Evolutionary conservation across 2,797 vertebrate genomes (phyloP).

Genomic region (Cossypha caffra): DNA sequence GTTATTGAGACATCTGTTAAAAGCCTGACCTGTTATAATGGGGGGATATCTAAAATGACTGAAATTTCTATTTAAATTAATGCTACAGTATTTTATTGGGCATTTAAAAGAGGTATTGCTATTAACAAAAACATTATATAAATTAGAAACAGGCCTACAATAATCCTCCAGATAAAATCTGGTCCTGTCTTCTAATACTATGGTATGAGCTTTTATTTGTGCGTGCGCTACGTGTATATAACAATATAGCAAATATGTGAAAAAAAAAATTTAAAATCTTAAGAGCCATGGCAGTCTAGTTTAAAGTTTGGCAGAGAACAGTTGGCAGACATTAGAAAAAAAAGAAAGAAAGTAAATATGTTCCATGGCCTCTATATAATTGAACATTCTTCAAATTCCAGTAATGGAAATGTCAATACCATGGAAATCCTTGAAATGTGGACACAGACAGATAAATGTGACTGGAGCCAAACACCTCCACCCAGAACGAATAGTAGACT

Average conservation of each 20-base stretch:
- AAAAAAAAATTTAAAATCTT: not conserved
- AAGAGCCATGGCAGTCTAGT: conserved; percentile 29
- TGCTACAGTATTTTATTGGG: conserved; percentile 36
- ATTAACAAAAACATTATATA: conserved; percentile 63
- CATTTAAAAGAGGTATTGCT: conserved; percentile 50
- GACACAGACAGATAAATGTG: conserved; percentile 58
- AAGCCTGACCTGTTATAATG: conserved; percentile 65
- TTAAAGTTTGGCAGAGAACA: conserved; percentile 66
- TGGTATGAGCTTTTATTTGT: not conserved
- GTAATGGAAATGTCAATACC: conserved; percentile 70
- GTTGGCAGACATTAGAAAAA: conserved; percentile 22
- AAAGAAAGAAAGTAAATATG: conserved; percentile 37
- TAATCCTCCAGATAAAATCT: conserved; percentile 63
- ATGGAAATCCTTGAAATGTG: conserved; percentile 66
- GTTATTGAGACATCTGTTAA: conserved; percentile 71
- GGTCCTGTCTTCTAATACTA: conserved; percentile 2
- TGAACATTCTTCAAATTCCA: conserved; percentile 71
- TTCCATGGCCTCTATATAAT: conserved; percentile 57
- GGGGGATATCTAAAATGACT: conserved; percentile 24
- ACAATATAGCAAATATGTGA: not conserved
- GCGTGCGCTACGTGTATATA: not conserved
- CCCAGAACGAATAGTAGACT: not conserved
- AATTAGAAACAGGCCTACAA: conserved; percentile 51
- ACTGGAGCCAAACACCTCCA: conserved; percentile 60
- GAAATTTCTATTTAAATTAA: conserved; percentile 63